phyloP scores from a whole-genome alignment of 2,888 invertebrate genomes.

The Trissonchulus latispiculum region DNA sequence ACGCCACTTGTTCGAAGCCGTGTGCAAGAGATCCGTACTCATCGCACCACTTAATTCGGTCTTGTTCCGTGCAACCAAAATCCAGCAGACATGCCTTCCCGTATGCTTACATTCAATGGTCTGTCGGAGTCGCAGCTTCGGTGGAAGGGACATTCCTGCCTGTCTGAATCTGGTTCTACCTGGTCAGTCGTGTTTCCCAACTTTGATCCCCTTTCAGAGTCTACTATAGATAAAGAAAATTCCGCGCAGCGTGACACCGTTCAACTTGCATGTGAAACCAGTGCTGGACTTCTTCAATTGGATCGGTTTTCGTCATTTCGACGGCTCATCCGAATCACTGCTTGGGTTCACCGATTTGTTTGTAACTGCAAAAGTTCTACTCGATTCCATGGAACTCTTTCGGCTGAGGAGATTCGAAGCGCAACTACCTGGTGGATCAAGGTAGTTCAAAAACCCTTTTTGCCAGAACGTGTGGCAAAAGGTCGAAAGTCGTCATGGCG shows the following conservation, averaged over 20 bases:
- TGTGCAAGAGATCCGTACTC: conserved; percentile 29
- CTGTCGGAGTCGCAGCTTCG: conserved; percentile 26
- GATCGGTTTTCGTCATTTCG: not conserved
- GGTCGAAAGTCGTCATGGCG: not conserved
- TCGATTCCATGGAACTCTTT: not conserved
- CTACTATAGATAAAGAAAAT: too few species aligned
- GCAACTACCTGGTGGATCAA: not conserved
- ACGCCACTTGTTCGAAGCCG: conserved; percentile 30
- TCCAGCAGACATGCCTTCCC: conserved; percentile 35
- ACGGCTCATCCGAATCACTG: not conserved
- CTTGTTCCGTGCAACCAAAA: conserved; percentile 32
- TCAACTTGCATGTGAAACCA: too few species aligned
- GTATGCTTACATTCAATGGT: conserved; percentile 25
- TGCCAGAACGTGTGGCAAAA: not conserved
- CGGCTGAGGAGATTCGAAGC: not conserved
- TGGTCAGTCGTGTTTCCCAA: too few species aligned
- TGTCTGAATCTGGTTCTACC: too few species aligned
- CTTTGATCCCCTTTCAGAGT: too few species aligned
- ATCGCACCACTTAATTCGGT: conserved; percentile 26
- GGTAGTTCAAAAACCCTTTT: not conserved
- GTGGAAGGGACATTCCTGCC: conserved; percentile 35
- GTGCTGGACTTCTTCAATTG: too few species aligned
- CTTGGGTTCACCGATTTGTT: not conserved
- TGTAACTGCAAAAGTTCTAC: not conserved
- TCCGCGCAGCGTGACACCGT: too few species aligned